Percentiles rank a stretch among this genome's conserved stretches.
phyloP scores from a whole-genome alignment of 2,797 vertebrate species.

The Anguilla marmorata region DNA sequence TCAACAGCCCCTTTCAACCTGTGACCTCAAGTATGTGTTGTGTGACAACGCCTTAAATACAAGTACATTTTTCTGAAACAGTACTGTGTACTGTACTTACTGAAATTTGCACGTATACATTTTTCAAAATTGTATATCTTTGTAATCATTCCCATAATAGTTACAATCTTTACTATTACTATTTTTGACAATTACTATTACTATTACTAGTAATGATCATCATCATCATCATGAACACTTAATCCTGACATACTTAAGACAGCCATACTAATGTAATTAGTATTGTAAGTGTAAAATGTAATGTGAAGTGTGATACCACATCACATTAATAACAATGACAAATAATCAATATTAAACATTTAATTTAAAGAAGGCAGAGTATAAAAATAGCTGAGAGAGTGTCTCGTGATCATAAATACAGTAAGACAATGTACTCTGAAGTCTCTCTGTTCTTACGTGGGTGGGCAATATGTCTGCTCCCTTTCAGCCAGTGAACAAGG shows the following conservation, averaged over 20 bases:
- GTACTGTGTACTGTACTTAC: no score
- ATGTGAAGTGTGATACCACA: neutral
- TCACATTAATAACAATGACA: neutral
- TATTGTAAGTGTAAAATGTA: neutral
- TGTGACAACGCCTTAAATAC: no score
- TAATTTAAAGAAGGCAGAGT: neutral
- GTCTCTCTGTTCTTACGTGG: neutral
- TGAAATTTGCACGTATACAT: no score
- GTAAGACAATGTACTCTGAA: neutral
- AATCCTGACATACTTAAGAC: no score
- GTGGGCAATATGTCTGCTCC: neutral
- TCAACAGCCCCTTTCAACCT: no score
- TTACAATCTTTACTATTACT: neutral
- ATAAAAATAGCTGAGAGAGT: neutral
- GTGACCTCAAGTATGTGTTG: no score
- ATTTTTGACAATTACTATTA: neutral
- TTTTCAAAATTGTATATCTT: neutral
- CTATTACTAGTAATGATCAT: neutral
- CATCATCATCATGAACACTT: neutral
- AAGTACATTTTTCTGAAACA: no score
- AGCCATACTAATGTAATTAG: no score
- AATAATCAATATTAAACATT: neutral
- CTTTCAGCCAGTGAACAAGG: neutral
- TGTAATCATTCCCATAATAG: no score
- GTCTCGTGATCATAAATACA: neutral